These are phyloP conservation scores for Hipposideros larvatus DNA, from an alignment of 2,797 vertebrate genomes.

Conservation along the genomic window DNA sequence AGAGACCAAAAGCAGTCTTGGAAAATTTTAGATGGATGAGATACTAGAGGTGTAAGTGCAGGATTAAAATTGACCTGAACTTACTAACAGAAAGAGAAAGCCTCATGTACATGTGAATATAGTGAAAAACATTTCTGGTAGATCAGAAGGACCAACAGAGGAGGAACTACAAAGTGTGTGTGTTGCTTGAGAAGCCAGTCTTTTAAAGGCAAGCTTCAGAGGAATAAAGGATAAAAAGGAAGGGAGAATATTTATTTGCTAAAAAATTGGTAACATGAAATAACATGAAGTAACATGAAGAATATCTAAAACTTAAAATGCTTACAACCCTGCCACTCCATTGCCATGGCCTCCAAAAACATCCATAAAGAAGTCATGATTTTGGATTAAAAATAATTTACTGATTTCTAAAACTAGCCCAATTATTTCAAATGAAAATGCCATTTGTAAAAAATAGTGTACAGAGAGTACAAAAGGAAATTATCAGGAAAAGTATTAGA, in stretches of 20 bases:
- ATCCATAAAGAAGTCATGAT: not conserved
- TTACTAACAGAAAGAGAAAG: too few species aligned
- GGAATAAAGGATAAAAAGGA: not conserved
- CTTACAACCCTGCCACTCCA: too few species aligned
- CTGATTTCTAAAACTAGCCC: not conserved
- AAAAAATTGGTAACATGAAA: not conserved
- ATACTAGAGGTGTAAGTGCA: not conserved
- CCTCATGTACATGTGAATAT: not conserved
- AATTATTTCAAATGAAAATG: slow-evolving; percentile 7
- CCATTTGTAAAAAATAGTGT: not conserved
- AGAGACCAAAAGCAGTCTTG: not conserved
- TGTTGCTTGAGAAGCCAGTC: not conserved
- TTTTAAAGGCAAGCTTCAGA: not conserved
- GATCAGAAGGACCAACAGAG: accelerated
- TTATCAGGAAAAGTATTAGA: not conserved
- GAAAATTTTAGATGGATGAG: not conserved
- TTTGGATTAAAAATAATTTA: not conserved
- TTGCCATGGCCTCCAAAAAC: not conserved
- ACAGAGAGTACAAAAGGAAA: not conserved
- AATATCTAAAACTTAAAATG: not conserved
- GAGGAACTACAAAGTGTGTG: not conserved
- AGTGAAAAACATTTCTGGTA: not conserved
- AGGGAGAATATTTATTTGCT: not conserved
- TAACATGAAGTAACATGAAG: not conserved
- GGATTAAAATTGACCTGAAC: not conserved